These are phyloP conservation scores for Drosophila longiperda DNA, from an alignment of 2,888 invertebrate genomes.

Conservation along the genomic window DNA sequence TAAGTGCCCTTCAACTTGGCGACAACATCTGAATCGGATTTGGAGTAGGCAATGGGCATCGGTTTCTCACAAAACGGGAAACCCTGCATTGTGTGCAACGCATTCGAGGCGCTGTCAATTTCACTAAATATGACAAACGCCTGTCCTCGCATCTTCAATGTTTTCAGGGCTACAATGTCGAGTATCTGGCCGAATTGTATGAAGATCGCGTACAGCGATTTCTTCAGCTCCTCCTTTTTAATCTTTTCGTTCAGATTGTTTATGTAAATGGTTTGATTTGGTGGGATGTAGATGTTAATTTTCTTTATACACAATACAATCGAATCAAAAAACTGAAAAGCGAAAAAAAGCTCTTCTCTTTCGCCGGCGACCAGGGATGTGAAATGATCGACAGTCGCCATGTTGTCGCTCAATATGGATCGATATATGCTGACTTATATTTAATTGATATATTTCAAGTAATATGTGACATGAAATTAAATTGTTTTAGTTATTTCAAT, in stretches of 20 bases:
- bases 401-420: constrained; percentile 27
- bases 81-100: constrained; percentile 98
- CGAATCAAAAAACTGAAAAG: constrained; percentile 18
- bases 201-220: constrained; percentile 99
- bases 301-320: constrained; percentile 13
- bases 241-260: constrained; percentile 99
- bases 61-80: constrained; percentile 99
- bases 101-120: constrained; percentile 97
- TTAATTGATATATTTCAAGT: not conserved
- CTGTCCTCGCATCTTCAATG: constrained; percentile 98
- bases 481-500: not conserved
- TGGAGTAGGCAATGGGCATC: constrained; percentile 98
- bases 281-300: constrained; percentile 91
- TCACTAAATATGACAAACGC: constrained; percentile 99
- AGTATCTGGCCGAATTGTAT: constrained; percentile 99
- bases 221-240: constrained; percentile 99
- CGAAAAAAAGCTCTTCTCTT: constrained; percentile 36
- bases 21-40: constrained; percentile 97
- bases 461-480: not conserved
- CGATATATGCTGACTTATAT: constrained; percentile 3
- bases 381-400: constrained; percentile 30
- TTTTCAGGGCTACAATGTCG: constrained; percentile 98
- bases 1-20: constrained; percentile 99
- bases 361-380: constrained; percentile 33
- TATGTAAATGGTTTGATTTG: constrained; percentile 99